phyloP scores from a whole-genome alignment of 1,140 invertebrate species.

The Trichoplusia ni region DNA sequence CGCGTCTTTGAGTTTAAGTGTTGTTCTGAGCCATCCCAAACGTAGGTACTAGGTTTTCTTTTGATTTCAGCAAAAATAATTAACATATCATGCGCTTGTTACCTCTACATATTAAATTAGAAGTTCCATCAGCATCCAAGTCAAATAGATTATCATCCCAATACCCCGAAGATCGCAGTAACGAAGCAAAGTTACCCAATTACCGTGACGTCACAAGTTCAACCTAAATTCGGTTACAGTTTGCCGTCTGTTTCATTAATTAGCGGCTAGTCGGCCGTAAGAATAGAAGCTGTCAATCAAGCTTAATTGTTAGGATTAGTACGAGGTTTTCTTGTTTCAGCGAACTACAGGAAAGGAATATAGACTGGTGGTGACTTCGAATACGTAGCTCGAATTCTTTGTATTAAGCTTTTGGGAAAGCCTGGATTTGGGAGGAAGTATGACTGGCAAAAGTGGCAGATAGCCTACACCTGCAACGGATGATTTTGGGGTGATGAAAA shows the following conservation, averaged over 20 bases:
- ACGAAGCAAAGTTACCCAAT: too few relatives aligned
- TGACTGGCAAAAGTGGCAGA: too few relatives aligned
- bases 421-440: too few relatives aligned
- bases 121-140: neutral
- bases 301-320: neutral
- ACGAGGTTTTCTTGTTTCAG: neutral
- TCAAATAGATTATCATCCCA: neutral
- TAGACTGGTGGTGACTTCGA: neutral
- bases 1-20: too few relatives aligned
- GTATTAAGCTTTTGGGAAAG: neutral
- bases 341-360: neutral
- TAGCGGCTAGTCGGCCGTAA: neutral
- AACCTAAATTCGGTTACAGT: neutral
- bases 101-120: too few relatives aligned
- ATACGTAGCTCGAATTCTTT: neutral
- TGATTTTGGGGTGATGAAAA: too few relatives aligned
- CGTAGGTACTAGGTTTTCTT: too few relatives aligned
- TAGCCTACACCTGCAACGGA: too few relatives aligned
- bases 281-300: neutral
- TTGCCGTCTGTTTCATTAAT: slow-evolving; percentile 5
- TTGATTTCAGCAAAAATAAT: too few relatives aligned
- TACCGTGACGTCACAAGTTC: neutral
- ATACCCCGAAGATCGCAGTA: too few relatives aligned
- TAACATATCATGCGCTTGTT: too few relatives aligned
- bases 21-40: too few relatives aligned